phyloP scores from a whole-genome alignment of 2,888 invertebrate genomes.

The Hydropsyche betteni region DNA sequence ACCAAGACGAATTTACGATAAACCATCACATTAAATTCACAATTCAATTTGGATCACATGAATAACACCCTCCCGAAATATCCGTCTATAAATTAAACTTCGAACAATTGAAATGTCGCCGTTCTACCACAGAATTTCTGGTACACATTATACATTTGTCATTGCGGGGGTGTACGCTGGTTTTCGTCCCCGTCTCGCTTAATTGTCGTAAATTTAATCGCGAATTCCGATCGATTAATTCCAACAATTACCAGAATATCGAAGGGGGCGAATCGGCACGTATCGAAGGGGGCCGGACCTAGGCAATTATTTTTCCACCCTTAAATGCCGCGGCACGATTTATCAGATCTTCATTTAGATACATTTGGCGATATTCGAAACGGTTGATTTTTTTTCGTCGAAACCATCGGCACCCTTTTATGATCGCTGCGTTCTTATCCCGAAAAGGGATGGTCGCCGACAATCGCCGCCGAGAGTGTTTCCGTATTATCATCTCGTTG shows the following conservation, averaged over 20 bases:
- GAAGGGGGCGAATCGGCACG: neutral
- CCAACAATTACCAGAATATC: neutral
- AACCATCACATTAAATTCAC: too few relatives aligned
- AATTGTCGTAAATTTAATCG: conserved; percentile 34
- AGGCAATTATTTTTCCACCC: neutral
- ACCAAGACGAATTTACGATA: too few relatives aligned
- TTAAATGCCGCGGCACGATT: conserved; percentile 22
- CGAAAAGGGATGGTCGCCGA: conserved; percentile 24
- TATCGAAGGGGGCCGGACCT: too few relatives aligned
- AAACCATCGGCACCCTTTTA: neutral
- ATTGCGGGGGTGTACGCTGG: conserved; percentile 3
- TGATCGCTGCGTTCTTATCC: neutral
- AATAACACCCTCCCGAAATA: too few relatives aligned
- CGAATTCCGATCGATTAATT: conserved; percentile 37
- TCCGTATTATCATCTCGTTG: conserved; percentile 3
- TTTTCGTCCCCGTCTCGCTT: neutral
- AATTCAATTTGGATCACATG: too few relatives aligned
- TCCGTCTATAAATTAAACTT: too few relatives aligned
- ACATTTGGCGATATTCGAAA: neutral
- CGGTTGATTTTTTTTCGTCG: neutral
- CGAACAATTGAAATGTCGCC: too few relatives aligned
- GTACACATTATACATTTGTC: neutral
- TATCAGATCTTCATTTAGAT: conserved; percentile 13
- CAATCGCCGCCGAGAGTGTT: conserved; percentile 28
- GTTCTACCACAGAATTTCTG: too few relatives aligned